Percentiles rank a stretch among this genome's conserved stretches.
Evolutionary conservation across 2,888 invertebrate genomes (phyloP).

Genomic region (Ditula angustiorana): DNA sequence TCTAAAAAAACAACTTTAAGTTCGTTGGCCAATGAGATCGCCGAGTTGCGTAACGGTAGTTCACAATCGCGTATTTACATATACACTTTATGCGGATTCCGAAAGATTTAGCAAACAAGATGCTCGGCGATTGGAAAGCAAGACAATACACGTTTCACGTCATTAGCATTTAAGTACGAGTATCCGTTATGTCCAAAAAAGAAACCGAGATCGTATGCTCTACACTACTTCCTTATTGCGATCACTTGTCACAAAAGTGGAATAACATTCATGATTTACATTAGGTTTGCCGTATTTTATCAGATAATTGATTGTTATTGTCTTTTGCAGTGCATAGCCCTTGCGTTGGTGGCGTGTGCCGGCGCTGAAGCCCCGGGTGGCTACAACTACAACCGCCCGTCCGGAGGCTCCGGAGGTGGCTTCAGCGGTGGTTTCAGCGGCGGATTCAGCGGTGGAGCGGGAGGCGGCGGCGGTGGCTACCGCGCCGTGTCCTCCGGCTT

Average conservation of each 20-base stretch:
- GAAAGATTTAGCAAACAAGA: conserved; percentile 48
- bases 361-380: conserved; percentile 91
- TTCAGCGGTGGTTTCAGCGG: conserved; percentile 68
- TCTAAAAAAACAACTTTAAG: conserved; percentile 47
- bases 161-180: conserved; percentile 36
- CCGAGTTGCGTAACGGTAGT: conserved; percentile 37
- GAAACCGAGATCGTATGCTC: neutral
- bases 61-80: conserved; percentile 47
- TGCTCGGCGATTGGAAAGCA: conserved; percentile 47
- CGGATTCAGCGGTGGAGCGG: conserved; percentile 64
- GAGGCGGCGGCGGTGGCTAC: conserved; percentile 89
- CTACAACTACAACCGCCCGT: conserved; percentile 91
- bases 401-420: conserved; percentile 77
- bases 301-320: conserved; percentile 38
- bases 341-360: conserved; percentile 91
- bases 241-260: conserved; percentile 27
- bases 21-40: conserved; percentile 30
- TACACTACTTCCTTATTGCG: neutral
- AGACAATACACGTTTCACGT: conserved; percentile 44
- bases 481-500: conserved; percentile 91
- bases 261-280: neutral
- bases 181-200: conserved; percentile 3
- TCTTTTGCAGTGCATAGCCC: conserved; percentile 91
- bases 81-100: conserved; percentile 46
- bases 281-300: neutral